Conservation (phyloP, 2,113 vertebrate species). For the Charadrius vociferus region DNA sequence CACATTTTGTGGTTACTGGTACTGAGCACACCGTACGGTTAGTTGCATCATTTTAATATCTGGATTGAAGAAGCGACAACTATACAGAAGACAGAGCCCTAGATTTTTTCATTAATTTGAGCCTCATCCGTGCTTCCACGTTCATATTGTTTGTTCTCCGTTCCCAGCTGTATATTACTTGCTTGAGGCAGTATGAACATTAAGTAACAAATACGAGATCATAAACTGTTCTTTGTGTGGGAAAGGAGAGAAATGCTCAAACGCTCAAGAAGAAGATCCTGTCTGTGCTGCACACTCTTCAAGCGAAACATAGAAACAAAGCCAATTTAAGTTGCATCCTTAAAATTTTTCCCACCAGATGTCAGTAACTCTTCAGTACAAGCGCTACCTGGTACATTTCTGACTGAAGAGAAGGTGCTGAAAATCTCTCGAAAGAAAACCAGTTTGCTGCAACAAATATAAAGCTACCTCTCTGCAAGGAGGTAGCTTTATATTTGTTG, state of each 20-base stretch:
- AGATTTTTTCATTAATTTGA: neutral
- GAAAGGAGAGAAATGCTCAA: neutral
- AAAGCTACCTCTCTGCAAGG: neutral
- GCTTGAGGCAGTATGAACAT: neutral
- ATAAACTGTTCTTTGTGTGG: neutral
- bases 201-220: neutral
- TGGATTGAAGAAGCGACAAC: neutral
- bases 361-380: neutral
- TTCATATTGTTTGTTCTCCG: neutral
- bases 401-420: neutral
- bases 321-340: neutral
- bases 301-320: neutral
- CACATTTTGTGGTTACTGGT: neutral
- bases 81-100: neutral
- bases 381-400: neutral
- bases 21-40: rapidly evolving
- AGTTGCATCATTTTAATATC: neutral
- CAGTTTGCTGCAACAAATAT: neutral
- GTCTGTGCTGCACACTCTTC: neutral
- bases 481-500: no score
- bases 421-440: neutral
- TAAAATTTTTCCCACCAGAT: neutral
- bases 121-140: neutral
- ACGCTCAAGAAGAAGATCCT: neutral
- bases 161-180: neutral